phyloP scores from a whole-genome alignment of 2,888 invertebrate genomes.

The Amiota mariae region DNA sequence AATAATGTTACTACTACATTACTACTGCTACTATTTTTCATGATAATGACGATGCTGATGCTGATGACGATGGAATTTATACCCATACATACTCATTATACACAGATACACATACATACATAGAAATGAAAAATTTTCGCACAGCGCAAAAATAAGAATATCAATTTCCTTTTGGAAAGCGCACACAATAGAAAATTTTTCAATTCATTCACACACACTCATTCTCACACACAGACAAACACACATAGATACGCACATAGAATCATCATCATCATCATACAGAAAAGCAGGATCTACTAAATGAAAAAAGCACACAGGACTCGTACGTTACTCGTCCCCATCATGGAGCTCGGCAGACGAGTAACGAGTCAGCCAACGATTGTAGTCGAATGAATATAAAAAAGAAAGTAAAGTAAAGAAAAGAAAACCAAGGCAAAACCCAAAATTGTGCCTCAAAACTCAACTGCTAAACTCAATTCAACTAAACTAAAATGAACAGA shows the following conservation, averaged over 20 bases:
- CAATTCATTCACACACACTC: conserved; percentile 40
- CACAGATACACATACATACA: conserved; percentile 39
- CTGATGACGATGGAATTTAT: conserved; percentile 58
- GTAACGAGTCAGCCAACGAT: background rate
- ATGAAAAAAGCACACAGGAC: conserved; percentile 5
- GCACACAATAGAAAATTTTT: conserved; percentile 51
- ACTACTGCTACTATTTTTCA: conserved; percentile 14
- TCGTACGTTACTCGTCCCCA: background rate
- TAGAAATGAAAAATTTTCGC: conserved; percentile 42
- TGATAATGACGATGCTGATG: conserved; percentile 52
- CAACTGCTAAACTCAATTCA: background rate
- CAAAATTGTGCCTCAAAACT: background rate
- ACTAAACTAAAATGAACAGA: background rate
- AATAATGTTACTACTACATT: conserved; percentile 46
- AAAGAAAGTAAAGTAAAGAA: background rate
- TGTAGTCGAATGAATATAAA: background rate
- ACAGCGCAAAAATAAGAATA: conserved; percentile 62
- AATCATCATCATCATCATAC: background rate
- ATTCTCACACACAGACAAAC: conserved; percentile 41
- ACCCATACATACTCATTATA: conserved; percentile 38
- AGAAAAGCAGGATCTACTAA: background rate
- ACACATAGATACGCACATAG: conserved; percentile 36
- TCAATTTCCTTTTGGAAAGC: conserved; percentile 64
- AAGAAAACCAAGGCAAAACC: background rate
- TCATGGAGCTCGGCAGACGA: no score